Conservation (phyloP, 1,140 invertebrate genomes). For the Hycleus phaleratus region DNA sequence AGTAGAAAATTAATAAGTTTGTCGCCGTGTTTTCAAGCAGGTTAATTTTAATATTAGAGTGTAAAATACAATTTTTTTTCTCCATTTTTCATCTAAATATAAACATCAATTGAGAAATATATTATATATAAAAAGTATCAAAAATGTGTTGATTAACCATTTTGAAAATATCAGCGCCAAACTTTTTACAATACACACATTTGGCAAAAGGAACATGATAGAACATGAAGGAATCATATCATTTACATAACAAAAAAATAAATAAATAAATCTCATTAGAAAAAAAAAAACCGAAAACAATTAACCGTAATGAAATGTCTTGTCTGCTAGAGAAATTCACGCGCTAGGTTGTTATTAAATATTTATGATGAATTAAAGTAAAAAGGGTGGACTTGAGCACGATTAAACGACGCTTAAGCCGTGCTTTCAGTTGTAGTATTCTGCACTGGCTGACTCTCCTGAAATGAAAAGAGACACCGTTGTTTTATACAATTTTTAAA, state of each 20-base stretch:
- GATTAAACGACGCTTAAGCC: conserved; percentile 41
- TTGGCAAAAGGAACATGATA: conserved; percentile 17
- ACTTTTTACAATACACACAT: conserved; percentile 7
- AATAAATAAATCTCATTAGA: neutral
- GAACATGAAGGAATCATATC: conserved; percentile 13
- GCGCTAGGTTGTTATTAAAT: conserved; percentile 39
- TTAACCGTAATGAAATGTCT: conserved; percentile 38
- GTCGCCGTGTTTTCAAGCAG: conserved; percentile 24
- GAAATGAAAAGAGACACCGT: conserved; percentile 27
- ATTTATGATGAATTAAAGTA: conserved; percentile 27
- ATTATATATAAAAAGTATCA: conserved; percentile 36
- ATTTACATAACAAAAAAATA: conserved; percentile 10
- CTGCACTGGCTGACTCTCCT: conserved; percentile 49
- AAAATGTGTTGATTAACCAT: conserved; percentile 28
- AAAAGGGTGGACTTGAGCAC: conserved; percentile 28
- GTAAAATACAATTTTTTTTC: conserved; percentile 27
- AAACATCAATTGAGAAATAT: conserved; percentile 31
- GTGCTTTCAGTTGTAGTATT: conserved; percentile 50
- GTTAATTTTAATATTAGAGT: conserved; percentile 13
- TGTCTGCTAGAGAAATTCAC: conserved; percentile 39
- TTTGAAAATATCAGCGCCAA: conserved; percentile 9
- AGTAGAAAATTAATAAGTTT: conserved; percentile 16
- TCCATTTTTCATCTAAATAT: conserved; percentile 16
- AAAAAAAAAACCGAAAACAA: conserved; percentile 8
- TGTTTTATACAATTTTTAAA: neutral